Evolutionary conservation across 2,888 invertebrate genomes (phyloP).

Genomic region (Diaphora mendica): DNA sequence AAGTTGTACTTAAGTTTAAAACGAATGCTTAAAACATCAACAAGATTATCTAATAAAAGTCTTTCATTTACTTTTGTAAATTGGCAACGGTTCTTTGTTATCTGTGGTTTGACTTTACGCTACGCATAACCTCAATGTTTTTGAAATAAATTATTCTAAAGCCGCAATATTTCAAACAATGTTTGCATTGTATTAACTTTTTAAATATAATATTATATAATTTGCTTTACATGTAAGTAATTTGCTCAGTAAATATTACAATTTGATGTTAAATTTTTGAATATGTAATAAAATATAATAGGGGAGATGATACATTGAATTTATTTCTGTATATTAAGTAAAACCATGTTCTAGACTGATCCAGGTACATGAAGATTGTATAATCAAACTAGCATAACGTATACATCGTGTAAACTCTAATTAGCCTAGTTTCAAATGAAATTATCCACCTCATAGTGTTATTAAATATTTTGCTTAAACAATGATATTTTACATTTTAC

Average conservation of each 20-base stretch:
- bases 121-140: conserved; percentile 12
- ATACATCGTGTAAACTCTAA: too few species aligned
- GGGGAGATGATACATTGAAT: not conserved
- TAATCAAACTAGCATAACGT: not conserved
- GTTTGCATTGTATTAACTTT: not conserved
- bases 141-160: conserved; percentile 2
- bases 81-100: conserved; percentile 6
- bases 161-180: not conserved
- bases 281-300: not conserved
- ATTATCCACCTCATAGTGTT: not conserved
- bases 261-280: not conserved
- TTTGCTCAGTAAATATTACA: not conserved
- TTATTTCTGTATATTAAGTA: not conserved
- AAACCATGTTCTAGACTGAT: not conserved
- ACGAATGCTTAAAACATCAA: not conserved
- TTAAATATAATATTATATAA: not conserved
- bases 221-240: not conserved
- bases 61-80: conserved; percentile 4
- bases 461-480: not conserved
- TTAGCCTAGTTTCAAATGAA: too few species aligned
- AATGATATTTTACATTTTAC: not conserved
- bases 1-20: not conserved
- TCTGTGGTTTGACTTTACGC: conserved; percentile 5
- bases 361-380: not conserved
- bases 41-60: conserved; percentile 4